Percentiles rank a stretch among this genome's conserved stretches.
phyloP scores from a whole-genome alignment of 92 coral and sea anemone species.

The Paragorgia papillata region DNA sequence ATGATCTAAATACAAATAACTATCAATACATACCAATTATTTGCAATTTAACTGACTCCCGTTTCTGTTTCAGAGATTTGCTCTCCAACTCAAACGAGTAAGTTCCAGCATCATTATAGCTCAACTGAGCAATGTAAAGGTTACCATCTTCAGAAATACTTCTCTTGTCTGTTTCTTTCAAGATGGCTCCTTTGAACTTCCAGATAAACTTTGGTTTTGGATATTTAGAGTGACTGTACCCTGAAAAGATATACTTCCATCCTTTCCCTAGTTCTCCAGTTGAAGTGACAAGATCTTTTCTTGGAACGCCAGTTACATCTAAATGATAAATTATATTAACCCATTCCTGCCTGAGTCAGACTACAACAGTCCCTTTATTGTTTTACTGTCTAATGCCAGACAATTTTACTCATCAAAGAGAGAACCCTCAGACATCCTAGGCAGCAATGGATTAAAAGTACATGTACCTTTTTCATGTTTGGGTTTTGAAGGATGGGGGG shows the following conservation, averaged over 20 bases:
- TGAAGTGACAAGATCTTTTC: slow-evolving; percentile 9
- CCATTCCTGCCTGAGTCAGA: no score
- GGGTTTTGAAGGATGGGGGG: no score
- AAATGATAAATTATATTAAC: no score
- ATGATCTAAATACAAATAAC: no score
- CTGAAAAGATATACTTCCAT: slow-evolving; percentile 54
- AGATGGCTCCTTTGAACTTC: slow-evolving; percentile 48
- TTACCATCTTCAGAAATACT: slow-evolving; percentile 82
- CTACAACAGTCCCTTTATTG: no score
- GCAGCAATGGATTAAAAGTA: no score
- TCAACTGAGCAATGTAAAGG: slow-evolving; percentile 75
- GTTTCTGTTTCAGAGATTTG: slow-evolving; percentile 48
- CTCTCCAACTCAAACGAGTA: slow-evolving; percentile 67
- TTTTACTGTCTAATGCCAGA: no score
- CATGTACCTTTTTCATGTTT: no score
- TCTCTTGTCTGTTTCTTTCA: slow-evolving; percentile 64
- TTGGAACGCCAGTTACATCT: slow-evolving; percentile 67
- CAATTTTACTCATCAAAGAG: no score
- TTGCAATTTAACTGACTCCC: slow-evolving; percentile 54
- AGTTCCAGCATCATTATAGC: slow-evolving; percentile 58
- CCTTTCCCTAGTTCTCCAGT: slow-evolving; percentile 38
- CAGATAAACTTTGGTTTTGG: slow-evolving; percentile 74
- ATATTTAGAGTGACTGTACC: slow-evolving; percentile 58
- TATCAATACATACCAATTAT: slow-evolving; percentile 38
- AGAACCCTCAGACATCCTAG: no score